A percentile compares a stretch with the other conserved stretches of the same genome.
Conservation (phyloP, 92 coral and sea anemone species). For the Porites evermanni region DNA sequence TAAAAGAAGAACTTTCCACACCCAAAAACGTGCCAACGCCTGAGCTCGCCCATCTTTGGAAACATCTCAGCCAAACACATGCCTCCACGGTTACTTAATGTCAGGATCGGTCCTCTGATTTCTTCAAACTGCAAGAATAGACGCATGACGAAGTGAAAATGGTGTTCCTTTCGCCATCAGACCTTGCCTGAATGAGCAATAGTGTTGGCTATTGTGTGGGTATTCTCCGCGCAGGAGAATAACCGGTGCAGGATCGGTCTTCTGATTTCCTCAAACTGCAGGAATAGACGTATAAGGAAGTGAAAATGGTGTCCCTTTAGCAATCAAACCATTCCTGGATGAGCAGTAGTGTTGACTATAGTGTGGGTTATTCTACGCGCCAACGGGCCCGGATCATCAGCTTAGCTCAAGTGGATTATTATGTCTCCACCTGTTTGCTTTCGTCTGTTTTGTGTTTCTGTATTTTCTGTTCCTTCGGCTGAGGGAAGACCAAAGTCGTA, state of each 20-base stretch:
- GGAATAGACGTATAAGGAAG: no score
- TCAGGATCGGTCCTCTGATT: constrained; percentile 54
- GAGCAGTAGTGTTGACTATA: constrained; percentile 37
- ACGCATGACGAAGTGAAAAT: constrained; percentile 24
- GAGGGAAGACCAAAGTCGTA: no score
- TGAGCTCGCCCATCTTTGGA: constrained; percentile 42
- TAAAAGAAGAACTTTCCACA: constrained; percentile 38
- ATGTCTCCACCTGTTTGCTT: no score
- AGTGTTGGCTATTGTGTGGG: neutral
- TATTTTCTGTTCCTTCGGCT: no score
- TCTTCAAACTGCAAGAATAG: constrained; percentile 56
- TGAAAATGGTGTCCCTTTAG: neutral
- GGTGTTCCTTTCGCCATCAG: constrained; percentile 47
- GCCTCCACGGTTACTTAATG: constrained; percentile 37
- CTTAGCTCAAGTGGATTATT: no score
- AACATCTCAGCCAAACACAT: constrained; percentile 35
- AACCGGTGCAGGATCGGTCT: no score
- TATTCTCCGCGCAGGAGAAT: no score
- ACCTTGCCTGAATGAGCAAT: constrained; percentile 70
- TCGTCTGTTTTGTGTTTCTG: no score
- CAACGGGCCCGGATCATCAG: no score
- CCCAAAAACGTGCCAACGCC: neutral
- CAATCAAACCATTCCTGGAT: constrained; percentile 59
- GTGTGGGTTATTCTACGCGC: no score
- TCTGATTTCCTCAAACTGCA: no score